phyloP scores from a whole-genome alignment of 2,797 vertebrate genomes.

The Pangasius larnaudii region DNA sequence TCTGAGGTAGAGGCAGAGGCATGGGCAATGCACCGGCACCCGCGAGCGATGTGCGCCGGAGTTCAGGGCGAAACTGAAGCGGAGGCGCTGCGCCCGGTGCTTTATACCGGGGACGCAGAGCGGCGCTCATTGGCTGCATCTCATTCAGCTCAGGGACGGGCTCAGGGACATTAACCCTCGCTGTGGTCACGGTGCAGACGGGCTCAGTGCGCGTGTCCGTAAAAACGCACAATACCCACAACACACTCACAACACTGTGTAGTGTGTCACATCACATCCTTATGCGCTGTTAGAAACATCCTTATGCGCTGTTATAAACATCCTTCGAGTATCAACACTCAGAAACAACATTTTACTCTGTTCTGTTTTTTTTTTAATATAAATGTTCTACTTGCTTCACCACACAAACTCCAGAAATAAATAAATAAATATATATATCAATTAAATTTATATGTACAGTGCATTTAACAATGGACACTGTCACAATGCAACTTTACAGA shows the following conservation, averaged over 20 bases:
- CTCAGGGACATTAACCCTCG: neutral
- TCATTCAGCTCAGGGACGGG: neutral
- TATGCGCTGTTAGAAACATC: neutral
- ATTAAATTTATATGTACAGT: too few relatives aligned
- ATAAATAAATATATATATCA: too few relatives aligned
- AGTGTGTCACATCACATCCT: neutral
- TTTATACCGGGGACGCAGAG: constrained; percentile 2
- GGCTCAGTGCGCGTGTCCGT: neutral
- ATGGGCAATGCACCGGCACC: neutral
- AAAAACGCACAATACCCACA: neutral
- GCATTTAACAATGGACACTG: too few relatives aligned
- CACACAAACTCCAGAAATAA: too few relatives aligned
- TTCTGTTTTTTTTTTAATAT: too few relatives aligned
- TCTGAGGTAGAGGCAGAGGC: neutral
- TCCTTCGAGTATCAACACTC: neutral
- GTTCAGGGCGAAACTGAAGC: neutral
- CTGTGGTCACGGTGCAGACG: too few relatives aligned
- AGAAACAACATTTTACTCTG: too few relatives aligned
- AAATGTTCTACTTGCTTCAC: too few relatives aligned
- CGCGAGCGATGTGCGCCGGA: neutral
- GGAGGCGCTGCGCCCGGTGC: neutral
- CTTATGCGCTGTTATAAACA: neutral
- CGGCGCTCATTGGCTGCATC: constrained; percentile 15
- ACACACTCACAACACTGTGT: too few relatives aligned
- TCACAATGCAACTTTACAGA: too few relatives aligned